Evolutionary conservation across 2,888 invertebrate species (phyloP), one percentile per base, ranked within the genome.

Genomic region (Adineta ricciae): DNA sequence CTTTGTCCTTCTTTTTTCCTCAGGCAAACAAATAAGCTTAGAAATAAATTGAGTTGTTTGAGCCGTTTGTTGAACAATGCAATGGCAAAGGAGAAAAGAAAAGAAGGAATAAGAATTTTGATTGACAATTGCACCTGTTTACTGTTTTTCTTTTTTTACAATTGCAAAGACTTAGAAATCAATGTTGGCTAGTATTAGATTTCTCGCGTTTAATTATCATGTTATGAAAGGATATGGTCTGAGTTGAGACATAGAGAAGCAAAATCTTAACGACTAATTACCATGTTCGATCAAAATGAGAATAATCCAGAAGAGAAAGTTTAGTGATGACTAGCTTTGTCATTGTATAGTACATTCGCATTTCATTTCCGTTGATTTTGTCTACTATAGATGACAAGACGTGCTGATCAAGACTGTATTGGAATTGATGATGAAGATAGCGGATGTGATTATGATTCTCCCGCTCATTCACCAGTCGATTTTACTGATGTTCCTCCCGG

Each of bases 361-460:
- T 64, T 64, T 64, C 32, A 64, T 64, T 32, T 27, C 64, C 64
- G 64, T 64, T 64, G 11, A 64, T 32, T 27, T 56, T n/a, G n/a
- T 56, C n/a, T 56, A 16, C 32, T 14, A 32, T 64, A 64, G 64
- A 64, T 64, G 32, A 64, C 64, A 64, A 64, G 64, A 64, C 64
- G 64, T 16, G 16, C 32, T 32, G 64, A 64, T 32, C 64, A 64
- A 64, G 64, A 64, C 16, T 64, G 64, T 64, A 64, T 64, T 32
- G 64, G 64, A 64, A 27, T n/a, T 41, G 73, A 78, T 78, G 73
- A 78, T 78, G 73, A 78, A 41, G 73, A 78, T 41, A 78, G 73
- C 73, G 73, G 73, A 38, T 78, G 73, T 24, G 73, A 78, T 78
- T 78, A 78, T 78, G 73, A 78, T 41, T 78, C 73, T 38, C 73